Conservation (phyloP, 2,797 vertebrate species). For the Ambastaia sidthimunki region DNA sequence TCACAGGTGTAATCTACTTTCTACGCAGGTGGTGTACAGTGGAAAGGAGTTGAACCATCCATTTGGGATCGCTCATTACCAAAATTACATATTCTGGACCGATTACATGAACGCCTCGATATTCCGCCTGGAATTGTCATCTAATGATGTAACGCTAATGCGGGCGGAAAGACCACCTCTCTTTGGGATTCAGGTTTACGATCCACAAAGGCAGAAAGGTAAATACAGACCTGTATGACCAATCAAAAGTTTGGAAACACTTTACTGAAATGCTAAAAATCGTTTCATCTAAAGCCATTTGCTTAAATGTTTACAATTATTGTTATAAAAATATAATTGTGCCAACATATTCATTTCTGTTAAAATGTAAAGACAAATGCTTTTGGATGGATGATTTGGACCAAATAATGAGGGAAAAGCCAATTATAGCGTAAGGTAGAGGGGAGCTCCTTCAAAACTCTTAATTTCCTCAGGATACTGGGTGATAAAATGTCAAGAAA, state of each 20-base stretch:
- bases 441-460: too few species aligned
- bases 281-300: too few species aligned
- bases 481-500: not conserved
- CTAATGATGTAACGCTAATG: slow-evolving; percentile 78
- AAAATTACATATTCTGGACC: slow-evolving; percentile 84
- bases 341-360: too few species aligned
- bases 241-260: too few species aligned
- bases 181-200: slow-evolving; percentile 87
- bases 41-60: slow-evolving; percentile 87
- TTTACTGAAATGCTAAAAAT: too few species aligned
- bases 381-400: too few species aligned
- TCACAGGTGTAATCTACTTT: slow-evolving; percentile 6
- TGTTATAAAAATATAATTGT: too few species aligned
- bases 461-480: too few species aligned
- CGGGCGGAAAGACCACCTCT: slow-evolving; percentile 84
- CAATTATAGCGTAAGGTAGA: too few species aligned
- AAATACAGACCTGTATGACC: slow-evolving; percentile 30
- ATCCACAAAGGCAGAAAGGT: slow-evolving; percentile 87
- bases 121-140: slow-evolving; percentile 82
- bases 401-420: too few species aligned
- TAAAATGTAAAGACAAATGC: too few species aligned
- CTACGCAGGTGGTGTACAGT: slow-evolving; percentile 81
- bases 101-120: slow-evolving; percentile 89
- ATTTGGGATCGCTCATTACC: slow-evolving; percentile 84
- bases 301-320: too few species aligned